phyloP scores from a whole-genome alignment of 2,888 invertebrate genomes.

The Archips crataeganus region DNA sequence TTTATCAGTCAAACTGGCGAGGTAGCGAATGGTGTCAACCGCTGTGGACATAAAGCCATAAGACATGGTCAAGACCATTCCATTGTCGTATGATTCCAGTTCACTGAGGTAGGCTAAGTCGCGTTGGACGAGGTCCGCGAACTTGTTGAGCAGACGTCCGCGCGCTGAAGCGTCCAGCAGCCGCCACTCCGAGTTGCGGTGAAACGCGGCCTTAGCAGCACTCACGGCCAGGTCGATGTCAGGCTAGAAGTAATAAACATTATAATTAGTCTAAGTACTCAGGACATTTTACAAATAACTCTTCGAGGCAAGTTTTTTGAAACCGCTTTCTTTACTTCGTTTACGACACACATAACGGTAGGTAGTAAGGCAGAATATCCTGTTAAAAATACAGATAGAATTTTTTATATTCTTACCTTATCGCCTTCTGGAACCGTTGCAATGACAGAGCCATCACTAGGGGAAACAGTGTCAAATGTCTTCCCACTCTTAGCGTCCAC shows the following conservation, averaged over 20 bases:
- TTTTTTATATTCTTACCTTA: constrained; percentile 81
- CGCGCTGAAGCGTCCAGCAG: constrained; percentile 93
- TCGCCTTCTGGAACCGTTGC: constrained; percentile 92
- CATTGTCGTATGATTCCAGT: constrained; percentile 96
- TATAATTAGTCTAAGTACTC: too few species aligned
- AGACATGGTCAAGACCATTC: constrained; percentile 90
- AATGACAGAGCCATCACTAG: constrained; percentile 90
- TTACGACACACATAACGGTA: too few species aligned
- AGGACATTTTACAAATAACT: too few species aligned
- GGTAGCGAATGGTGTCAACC: constrained; percentile 88
- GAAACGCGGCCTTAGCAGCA: constrained; percentile 91
- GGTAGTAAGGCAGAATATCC: too few species aligned
- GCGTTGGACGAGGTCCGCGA: constrained; percentile 92
- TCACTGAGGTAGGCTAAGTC: constrained; percentile 90
- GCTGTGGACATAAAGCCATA: constrained; percentile 79
- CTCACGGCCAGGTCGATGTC: constrained; percentile 85
- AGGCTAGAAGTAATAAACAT: not conserved
- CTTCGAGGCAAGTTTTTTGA: too few species aligned
- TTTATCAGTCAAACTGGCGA: constrained; percentile 96
- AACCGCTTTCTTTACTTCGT: too few species aligned
- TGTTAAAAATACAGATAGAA: too few species aligned
- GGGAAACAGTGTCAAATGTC: constrained; percentile 93
- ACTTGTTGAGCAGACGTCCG: constrained; percentile 89
- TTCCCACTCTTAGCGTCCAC: constrained; percentile 92
- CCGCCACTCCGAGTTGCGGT: constrained; percentile 90